Conservation (phyloP, 1,140 invertebrate species). For the Conus ventricosus region DNA sequence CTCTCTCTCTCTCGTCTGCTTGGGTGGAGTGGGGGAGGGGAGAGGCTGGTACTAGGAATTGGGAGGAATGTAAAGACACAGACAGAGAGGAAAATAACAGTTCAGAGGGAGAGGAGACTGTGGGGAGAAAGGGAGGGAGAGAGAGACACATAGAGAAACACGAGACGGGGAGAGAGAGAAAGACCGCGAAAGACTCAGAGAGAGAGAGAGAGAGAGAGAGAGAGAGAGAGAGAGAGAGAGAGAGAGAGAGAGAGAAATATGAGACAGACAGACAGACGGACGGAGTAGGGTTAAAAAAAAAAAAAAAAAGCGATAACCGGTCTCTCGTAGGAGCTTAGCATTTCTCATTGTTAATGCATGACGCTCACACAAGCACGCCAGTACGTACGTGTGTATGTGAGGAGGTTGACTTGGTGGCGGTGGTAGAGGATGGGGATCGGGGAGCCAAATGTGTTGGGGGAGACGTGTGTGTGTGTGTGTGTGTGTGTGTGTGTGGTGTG, state of each 20-base stretch:
- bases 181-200: neutral
- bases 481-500: slow-evolving; percentile 12
- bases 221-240: neutral
- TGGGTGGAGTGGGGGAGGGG: neutral
- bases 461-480: neutral
- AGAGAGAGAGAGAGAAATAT: neutral
- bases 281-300: no score
- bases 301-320: no score
- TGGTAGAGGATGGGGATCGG: no score
- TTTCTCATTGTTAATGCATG: no score
- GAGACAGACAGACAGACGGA: neutral
- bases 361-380: no score
- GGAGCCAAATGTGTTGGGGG: no score
- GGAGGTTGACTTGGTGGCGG: no score
- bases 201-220: neutral
- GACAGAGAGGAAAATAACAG: no score
- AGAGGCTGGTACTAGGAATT: neutral
- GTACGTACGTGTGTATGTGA: neutral
- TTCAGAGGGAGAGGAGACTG: neutral
- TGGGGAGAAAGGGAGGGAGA: neutral
- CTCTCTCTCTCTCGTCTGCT: no score
- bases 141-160: slow-evolving; percentile 8
- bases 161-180: neutral
- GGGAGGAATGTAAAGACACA: neutral
- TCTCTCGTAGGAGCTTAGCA: no score